phyloP scores from a whole-genome alignment of 2,888 invertebrate species.

The Argyresthia albistria region DNA sequence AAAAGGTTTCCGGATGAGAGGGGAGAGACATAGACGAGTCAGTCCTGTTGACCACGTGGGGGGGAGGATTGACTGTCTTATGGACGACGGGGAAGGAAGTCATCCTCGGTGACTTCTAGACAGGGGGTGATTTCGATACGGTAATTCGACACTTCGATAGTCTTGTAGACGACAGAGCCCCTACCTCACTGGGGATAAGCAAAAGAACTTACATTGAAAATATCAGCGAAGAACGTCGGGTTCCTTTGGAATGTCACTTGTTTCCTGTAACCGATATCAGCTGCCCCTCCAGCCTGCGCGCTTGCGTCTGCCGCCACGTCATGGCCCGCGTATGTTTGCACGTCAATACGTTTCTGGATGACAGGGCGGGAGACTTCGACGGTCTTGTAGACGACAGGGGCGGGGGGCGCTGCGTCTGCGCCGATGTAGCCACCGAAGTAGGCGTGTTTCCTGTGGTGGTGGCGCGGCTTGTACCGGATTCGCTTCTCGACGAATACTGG shows the following conservation, averaged over 20 bases:
- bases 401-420: conserved; percentile 22
- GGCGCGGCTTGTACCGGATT: conserved; percentile 39
- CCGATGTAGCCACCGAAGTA: conserved; percentile 44
- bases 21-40: too few species aligned
- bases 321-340: conserved; percentile 7
- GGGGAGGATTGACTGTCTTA: too few species aligned
- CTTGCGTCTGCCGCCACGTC: conserved; percentile 19
- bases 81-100: too few species aligned
- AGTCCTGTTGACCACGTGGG: too few species aligned
- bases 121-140: too few species aligned
- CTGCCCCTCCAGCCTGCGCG: conserved; percentile 15
- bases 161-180: too few species aligned
- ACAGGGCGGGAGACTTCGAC: conserved; percentile 23
- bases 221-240: conserved; percentile 71
- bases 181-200: too few species aligned
- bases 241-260: conserved; percentile 37
- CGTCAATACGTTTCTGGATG: conserved; percentile 41
- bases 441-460: conserved; percentile 39
- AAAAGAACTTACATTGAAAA: conserved; percentile 73
- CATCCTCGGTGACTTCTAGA: too few species aligned
- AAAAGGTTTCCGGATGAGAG: too few species aligned
- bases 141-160: too few species aligned
- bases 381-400: conserved; percentile 16
- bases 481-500: conserved; percentile 38
- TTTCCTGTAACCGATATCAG: conserved; percentile 32